Base-by-base conservation (phyloP, 2,113 vertebrate species). In the Poeciliopsis occidentalis region DNA sequence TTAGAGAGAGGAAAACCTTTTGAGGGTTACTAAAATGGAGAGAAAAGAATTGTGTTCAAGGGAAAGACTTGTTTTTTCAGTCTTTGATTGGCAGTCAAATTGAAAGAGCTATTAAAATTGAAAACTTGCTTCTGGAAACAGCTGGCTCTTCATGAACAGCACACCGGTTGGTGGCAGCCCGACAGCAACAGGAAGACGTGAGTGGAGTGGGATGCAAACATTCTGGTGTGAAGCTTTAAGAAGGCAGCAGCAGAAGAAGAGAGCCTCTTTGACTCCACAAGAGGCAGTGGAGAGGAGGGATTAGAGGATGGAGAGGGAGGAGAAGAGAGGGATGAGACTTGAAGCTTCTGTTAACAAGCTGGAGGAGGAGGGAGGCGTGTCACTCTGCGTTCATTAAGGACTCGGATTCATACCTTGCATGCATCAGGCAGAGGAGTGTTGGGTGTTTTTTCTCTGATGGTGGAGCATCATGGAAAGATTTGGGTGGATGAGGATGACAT, bases 301-400 rank as follows among this genome's bases (percentile, higher is more conserved):
- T 85, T 81, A 81, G 51, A 47, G 67, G 71, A 60, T 30, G 26
- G 64, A 73, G 64, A 60, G 66, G 78, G 75, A 73, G 80, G 76
- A 75, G 85, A 60, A 34, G 69, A 63, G 73, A 65, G 12, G 39
- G 63, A 72, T 65, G 76, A 77, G 73, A 6, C 69, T 44, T 57
- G 73, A 47, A 60, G 79, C 80, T 70, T 30, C 60, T 80, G 76
- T 75, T 86, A 85, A 88, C 63, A 64, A 83, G 69, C 31, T 0
- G 30, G 27, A 60, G 77, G 32, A 82, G 64, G 64, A 78, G 75
- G 73, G 71, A 70, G 82, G 60, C n/a, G 69, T 73, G 81, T 64
- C 27, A 4, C 64, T 61, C 0, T 66, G 72, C 73, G 79, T 81
- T 82, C 76, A 75, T 82, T 72, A 81, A 70, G 30, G 13, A 34